Evolutionary conservation across 2,888 invertebrate species (phyloP).

Genomic region (Callinectes sapidus): DNA sequence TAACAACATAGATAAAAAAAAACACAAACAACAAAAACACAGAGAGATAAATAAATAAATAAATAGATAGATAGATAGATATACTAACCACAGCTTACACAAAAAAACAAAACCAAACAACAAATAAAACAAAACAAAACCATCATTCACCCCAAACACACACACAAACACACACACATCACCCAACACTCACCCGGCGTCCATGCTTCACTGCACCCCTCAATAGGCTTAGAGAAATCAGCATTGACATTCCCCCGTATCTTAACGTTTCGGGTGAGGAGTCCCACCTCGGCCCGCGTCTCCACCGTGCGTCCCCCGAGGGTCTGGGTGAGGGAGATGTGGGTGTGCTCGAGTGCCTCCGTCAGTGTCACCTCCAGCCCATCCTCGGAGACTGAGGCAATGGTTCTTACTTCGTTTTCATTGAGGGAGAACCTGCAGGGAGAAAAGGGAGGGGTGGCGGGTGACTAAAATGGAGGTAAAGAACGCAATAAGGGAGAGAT

Average conservation of each 20-base stretch:
- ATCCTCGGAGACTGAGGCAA: conserved; percentile 58
- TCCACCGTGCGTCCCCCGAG: conserved; percentile 66
- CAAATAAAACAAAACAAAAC: neutral
- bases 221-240: conserved; percentile 56
- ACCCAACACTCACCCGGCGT: conserved; percentile 47
- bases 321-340: conserved; percentile 66
- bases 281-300: conserved; percentile 73
- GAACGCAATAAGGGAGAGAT: no score
- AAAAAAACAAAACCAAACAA: no score
- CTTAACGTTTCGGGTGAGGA: conserved; percentile 73
- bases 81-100: no score
- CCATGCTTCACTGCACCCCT: conserved; percentile 59
- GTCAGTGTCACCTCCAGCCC: conserved; percentile 59
- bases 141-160: conserved; percentile 43
- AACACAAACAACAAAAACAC: no score
- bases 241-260: conserved; percentile 71
- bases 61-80: no score
- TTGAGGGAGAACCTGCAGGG: conserved; percentile 51
- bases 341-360: conserved; percentile 53
- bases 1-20: no score
- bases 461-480: no score
- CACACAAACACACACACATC: no score
- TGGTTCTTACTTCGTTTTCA: conserved; percentile 65
- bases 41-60: no score
- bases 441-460: neutral